Conservation (phyloP, 1,140 invertebrate species). For the Pantala flavescens region DNA sequence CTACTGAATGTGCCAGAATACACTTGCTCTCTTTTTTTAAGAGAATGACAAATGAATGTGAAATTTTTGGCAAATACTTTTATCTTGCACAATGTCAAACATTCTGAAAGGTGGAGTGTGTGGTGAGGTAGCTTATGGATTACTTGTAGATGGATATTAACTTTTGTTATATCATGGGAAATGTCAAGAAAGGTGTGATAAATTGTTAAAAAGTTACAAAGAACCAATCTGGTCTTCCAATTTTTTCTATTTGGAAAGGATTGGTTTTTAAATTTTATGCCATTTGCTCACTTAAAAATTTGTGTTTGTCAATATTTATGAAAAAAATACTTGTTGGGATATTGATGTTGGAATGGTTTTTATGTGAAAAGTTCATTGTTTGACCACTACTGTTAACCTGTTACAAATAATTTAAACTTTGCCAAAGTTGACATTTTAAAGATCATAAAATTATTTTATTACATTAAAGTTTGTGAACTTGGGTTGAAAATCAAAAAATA, state of each 20-base stretch:
- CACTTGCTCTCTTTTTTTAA: background rate
- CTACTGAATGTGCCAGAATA: background rate
- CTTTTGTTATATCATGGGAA: background rate
- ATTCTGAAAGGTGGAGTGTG: background rate
- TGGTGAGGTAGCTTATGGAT: background rate
- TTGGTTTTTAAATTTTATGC: background rate
- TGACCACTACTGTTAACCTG: too few species aligned
- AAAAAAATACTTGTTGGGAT: background rate
- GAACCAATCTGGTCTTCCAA: background rate
- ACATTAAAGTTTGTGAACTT: too few species aligned
- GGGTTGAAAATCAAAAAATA: too few species aligned
- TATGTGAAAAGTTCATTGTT: background rate
- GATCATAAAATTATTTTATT: too few species aligned
- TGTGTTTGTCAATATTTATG: background rate
- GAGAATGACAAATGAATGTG: background rate
- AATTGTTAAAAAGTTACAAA: background rate
- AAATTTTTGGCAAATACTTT: background rate
- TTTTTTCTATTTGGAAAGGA: background rate
- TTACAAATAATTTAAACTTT: too few species aligned
- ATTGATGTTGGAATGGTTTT: background rate
- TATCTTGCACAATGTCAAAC: background rate
- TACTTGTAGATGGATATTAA: background rate
- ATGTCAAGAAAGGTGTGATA: background rate
- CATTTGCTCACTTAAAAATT: background rate
- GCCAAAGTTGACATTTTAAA: too few species aligned